Percentiles rank a stretch among this genome's conserved stretches.
These are phyloP conservation scores for Rissa tridactyla DNA, from an alignment of 2,113 vertebrate genomes.

Conservation along the genomic window DNA sequence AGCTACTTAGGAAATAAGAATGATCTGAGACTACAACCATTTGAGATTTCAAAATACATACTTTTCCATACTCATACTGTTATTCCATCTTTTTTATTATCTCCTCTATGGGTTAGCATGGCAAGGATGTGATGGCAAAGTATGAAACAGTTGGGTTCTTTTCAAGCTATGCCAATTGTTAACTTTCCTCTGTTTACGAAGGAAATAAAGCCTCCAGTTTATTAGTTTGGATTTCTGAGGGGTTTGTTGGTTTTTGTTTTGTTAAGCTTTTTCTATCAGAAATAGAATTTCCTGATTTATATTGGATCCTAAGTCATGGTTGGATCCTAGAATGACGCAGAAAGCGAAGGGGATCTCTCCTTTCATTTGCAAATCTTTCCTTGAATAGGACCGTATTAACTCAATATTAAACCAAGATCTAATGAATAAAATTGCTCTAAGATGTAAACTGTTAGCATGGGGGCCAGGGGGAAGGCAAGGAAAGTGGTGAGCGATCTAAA, in stretches of 20 bases:
- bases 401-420: background rate
- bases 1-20: background rate
- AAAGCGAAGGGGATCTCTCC: background rate
- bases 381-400: background rate
- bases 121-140: background rate
- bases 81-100: background rate
- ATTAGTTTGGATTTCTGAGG: background rate
- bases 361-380: background rate
- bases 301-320: background rate
- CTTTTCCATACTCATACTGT: background rate
- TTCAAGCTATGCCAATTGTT: background rate
- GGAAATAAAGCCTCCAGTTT: background rate
- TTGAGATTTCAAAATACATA: background rate
- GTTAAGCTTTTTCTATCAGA: background rate
- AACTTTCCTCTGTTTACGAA: background rate
- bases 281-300: background rate
- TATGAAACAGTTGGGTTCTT: background rate
- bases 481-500: fast-evolving
- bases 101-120: background rate
- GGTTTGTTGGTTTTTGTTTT: fast-evolving
- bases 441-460: background rate
- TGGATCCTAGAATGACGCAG: background rate
- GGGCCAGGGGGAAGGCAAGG: background rate
- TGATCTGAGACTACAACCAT: background rate
- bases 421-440: background rate